These are phyloP conservation scores for Psephotus haematonotus DNA, from an alignment of 2,113 vertebrate species.

Conservation along the genomic window DNA sequence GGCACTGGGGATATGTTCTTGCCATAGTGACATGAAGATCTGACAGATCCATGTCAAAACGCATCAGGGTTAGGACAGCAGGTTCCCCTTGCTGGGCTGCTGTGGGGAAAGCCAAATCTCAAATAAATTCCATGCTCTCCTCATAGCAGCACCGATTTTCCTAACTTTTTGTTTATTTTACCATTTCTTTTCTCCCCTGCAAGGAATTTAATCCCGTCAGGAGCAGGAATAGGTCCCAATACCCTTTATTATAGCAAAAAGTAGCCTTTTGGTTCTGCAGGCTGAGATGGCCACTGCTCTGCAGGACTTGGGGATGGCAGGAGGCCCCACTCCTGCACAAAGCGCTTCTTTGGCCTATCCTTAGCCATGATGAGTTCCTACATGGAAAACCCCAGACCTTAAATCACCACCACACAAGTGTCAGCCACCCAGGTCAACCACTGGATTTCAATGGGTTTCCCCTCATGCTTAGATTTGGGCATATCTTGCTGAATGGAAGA, in stretches of 20 bases:
- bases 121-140: neutral
- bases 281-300: neutral
- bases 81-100: neutral
- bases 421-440: neutral
- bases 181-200: neutral
- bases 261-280: neutral
- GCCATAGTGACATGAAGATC: neutral
- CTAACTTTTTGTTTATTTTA: neutral
- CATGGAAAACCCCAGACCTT: neutral
- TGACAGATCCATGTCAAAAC: neutral
- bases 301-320: neutral
- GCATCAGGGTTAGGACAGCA: neutral
- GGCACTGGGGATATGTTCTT: neutral
- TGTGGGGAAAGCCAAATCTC: neutral
- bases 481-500: rapidly evolving
- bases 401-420: neutral
- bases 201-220: neutral
- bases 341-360: neutral
- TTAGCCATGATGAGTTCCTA: rapidly evolving
- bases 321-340: neutral
- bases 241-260: neutral
- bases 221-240: neutral
- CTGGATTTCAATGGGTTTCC: neutral
- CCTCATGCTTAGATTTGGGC: neutral
- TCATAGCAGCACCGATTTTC: neutral